phyloP scores from a whole-genome alignment of 2,797 vertebrate genomes.

The Emydoidea blandingii region DNA sequence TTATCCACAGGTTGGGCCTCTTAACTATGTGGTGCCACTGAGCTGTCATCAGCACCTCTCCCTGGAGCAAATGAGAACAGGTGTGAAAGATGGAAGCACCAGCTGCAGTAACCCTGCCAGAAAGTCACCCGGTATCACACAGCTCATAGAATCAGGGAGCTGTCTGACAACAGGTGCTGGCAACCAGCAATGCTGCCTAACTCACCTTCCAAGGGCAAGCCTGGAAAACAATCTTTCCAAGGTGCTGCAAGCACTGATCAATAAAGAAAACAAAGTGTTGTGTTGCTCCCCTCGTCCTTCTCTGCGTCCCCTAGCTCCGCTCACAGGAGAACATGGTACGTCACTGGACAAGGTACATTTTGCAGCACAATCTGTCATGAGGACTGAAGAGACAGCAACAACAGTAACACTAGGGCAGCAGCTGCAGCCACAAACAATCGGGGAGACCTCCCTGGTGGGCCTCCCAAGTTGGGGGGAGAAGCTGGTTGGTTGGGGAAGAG shows the following conservation, averaged over 20 bases:
- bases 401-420: neutral
- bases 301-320: neutral
- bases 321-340: rapidly evolving
- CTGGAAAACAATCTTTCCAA: neutral
- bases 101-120: neutral
- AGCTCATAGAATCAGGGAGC: neutral
- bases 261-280: neutral
- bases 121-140: neutral
- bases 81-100: neutral
- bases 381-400: neutral
- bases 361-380: neutral
- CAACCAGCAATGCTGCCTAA: neutral
- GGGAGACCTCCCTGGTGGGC: neutral
- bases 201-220: neutral
- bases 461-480: neutral
- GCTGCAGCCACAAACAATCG: neutral
- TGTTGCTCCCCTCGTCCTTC: neutral
- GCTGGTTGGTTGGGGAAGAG: neutral
- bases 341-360: neutral
- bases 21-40: neutral
- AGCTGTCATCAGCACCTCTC: neutral
- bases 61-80: neutral
- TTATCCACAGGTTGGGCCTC: neutral
- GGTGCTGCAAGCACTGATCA: neutral
- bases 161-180: neutral